Conservation (phyloP, 1,140 invertebrate species). For the Rhynchophorus ferrugineus region DNA sequence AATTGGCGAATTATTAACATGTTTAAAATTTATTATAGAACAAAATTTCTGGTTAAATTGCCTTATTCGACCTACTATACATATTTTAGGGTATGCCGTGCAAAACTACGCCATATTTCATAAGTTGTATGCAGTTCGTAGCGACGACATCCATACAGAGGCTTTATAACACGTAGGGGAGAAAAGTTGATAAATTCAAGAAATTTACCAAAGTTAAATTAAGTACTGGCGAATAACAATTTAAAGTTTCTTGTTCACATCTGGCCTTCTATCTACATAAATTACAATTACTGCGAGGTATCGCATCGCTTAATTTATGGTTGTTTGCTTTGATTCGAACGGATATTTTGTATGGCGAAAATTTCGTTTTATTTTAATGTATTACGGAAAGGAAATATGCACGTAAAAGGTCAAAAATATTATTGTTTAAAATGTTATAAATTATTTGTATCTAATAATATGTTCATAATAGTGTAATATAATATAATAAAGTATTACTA, state of each 20-base stretch:
- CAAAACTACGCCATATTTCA: slow-evolving; percentile 6
- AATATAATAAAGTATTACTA: too few relatives aligned
- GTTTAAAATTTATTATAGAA: too few relatives aligned
- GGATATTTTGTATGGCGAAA: not conserved
- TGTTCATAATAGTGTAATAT: too few relatives aligned
- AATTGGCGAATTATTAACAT: too few relatives aligned
- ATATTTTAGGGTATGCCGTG: too few relatives aligned
- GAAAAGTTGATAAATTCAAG: slow-evolving; percentile 27
- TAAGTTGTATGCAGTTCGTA: not conserved
- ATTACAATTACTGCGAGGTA: slow-evolving; percentile 13
- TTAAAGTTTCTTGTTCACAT: slow-evolving; percentile 26
- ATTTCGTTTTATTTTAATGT: too few relatives aligned
- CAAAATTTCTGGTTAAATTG: too few relatives aligned
- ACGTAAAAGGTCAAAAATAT: too few relatives aligned
- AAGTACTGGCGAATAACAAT: slow-evolving; percentile 14
- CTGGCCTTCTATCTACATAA: slow-evolving; percentile 24
- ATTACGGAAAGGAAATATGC: too few relatives aligned
- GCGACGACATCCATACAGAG: slow-evolving; percentile 1
- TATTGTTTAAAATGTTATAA: too few relatives aligned
- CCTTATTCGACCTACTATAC: too few relatives aligned
- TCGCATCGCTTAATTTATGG: slow-evolving; percentile 2
- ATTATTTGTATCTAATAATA: too few relatives aligned
- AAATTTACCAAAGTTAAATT: slow-evolving; percentile 28
- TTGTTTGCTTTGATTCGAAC: not conserved
- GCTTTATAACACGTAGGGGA: slow-evolving; percentile 6